phyloP scores from a whole-genome alignment of 2,888 invertebrate genomes.

The Campoletis raptor region DNA sequence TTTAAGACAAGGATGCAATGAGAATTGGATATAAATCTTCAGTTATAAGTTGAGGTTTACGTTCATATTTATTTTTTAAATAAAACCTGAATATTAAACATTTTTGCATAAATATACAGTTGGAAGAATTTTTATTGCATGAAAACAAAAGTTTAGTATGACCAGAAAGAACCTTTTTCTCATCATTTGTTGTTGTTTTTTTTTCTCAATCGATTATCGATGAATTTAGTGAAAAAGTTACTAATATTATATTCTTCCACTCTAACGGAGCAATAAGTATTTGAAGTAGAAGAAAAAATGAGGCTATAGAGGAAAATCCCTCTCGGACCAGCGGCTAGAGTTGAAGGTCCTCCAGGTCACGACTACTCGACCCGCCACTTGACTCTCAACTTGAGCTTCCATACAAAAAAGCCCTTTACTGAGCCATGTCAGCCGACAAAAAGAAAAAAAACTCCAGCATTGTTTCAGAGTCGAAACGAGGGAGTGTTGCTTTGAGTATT shows the following conservation, averaged over 20 bases:
- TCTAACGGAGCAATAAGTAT: neutral
- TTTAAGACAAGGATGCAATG: neutral
- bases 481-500: neutral
- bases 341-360: constrained; percentile 43
- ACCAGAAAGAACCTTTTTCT: neutral
- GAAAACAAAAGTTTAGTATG: neutral
- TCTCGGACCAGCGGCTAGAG: constrained; percentile 11
- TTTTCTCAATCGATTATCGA: neutral
- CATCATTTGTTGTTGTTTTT: too few species aligned
- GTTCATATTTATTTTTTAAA: neutral
- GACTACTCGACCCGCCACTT: constrained; percentile 59
- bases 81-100: neutral
- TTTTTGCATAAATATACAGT: neutral
- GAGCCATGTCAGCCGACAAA: neutral
- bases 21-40: too few species aligned
- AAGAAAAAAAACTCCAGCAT: constrained; percentile 18
- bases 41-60: neutral
- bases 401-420: constrained; percentile 13
- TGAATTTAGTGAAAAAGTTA: neutral
- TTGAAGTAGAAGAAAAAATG: neutral
- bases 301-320: constrained; percentile 36
- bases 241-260: neutral
- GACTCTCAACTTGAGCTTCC: constrained; percentile 42
- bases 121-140: neutral
- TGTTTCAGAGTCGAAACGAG: constrained; percentile 31